These are phyloP conservation scores for Stenolophus ochropezus DNA, from an alignment of 2,888 invertebrate genomes.

Conservation along the genomic window DNA sequence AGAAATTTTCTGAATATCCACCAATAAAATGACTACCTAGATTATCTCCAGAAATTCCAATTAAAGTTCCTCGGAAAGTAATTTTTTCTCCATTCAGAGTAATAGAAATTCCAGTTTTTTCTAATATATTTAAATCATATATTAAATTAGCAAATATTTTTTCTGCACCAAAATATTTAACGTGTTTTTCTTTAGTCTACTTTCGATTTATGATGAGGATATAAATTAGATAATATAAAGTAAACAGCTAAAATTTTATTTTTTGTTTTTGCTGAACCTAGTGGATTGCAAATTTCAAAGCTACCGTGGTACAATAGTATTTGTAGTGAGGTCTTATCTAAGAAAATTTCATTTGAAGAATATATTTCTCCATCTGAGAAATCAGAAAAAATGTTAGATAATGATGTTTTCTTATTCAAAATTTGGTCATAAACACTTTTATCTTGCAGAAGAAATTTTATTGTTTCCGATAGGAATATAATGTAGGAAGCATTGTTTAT, in stretches of 20 bases:
- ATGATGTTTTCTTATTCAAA: not conserved
- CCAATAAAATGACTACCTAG: constrained; percentile 64
- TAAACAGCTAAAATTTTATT: constrained; percentile 67
- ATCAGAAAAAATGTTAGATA: constrained; percentile 29
- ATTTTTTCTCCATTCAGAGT: too few relatives aligned
- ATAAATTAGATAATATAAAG: constrained; percentile 65
- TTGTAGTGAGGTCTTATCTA: constrained; percentile 5
- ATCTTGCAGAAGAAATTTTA: constrained; percentile 17
- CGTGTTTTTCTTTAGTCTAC: constrained; percentile 64
- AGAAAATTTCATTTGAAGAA: constrained; percentile 61
- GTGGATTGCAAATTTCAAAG: constrained; percentile 67
- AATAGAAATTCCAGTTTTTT: constrained; percentile 63
- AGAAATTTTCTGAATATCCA: constrained; percentile 65
- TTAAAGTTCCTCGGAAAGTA: constrained; percentile 61
- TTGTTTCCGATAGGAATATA: constrained; percentile 47
- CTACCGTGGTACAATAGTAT: constrained; percentile 63
- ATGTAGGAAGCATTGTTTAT: constrained; percentile 24
- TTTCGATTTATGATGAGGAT: constrained; percentile 63
- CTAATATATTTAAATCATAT: constrained; percentile 63
- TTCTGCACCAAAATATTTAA: constrained; percentile 64
- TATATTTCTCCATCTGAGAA: constrained; percentile 57
- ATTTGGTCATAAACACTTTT: not conserved
- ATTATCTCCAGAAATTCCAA: constrained; percentile 64
- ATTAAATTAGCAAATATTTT: constrained; percentile 63
- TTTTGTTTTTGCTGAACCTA: constrained; percentile 66